A percentile compares a stretch with the other conserved stretches of the same genome.
Evolutionary conservation across 1,140 invertebrate species (phyloP).

Genomic region (Drosophila nikananu): DNA sequence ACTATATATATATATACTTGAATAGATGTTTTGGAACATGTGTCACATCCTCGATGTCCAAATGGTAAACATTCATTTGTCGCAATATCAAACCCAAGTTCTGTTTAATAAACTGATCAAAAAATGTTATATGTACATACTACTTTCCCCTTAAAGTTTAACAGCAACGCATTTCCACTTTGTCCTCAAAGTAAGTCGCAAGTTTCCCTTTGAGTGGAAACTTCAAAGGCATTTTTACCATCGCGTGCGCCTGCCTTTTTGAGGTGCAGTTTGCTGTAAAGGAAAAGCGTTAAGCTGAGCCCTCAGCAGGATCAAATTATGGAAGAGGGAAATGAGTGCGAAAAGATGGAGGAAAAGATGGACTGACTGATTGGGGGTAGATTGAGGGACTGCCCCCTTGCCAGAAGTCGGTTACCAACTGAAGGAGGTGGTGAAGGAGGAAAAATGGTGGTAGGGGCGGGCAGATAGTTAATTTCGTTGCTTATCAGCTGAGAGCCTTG

Average conservation of each 20-base stretch:
- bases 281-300: slow-evolving; percentile 11
- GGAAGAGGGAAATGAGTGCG: slow-evolving; percentile 23
- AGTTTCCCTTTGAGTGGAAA: slow-evolving; percentile 36
- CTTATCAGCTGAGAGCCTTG: slow-evolving; percentile 45
- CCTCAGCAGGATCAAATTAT: slow-evolving; percentile 41
- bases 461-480: slow-evolving; percentile 47
- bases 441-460: background rate
- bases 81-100: slow-evolving; percentile 4
- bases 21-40: background rate
- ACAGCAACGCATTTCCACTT: slow-evolving; percentile 21
- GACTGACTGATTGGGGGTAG: slow-evolving; percentile 9
- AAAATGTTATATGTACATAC: slow-evolving; percentile 10
- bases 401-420: slow-evolving; percentile 14
- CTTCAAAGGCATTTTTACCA: slow-evolving; percentile 33
- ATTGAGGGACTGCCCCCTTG: slow-evolving; percentile 23
- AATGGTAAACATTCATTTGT: slow-evolving; percentile 37
- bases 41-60: slow-evolving; percentile 7
- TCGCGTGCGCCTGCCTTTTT: slow-evolving; percentile 20
- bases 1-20: slow-evolving; percentile 6
- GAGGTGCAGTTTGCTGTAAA: slow-evolving; percentile 30
- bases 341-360: slow-evolving; percentile 13
- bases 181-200: slow-evolving; percentile 47
- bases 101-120: slow-evolving; percentile 41
- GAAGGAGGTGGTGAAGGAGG: background rate
- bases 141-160: slow-evolving; percentile 8